phyloP scores from a whole-genome alignment of 2,113 vertebrate species.

The Jacana jacana region DNA sequence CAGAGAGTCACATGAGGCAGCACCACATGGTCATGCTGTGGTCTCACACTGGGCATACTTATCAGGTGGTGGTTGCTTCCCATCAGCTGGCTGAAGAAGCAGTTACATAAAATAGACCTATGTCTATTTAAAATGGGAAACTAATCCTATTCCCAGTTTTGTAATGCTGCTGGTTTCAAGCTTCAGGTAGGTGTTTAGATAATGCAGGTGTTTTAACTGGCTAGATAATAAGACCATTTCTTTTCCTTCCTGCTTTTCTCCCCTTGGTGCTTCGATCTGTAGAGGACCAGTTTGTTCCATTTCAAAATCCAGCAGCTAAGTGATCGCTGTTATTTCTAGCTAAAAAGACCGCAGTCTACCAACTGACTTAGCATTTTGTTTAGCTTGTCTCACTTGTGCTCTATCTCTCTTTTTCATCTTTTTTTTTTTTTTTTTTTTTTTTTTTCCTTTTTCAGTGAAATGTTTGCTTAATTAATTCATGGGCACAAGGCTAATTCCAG shows the following conservation, averaged over 20 bases:
- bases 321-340: not conserved
- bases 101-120: not conserved
- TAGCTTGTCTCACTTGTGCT: not conserved
- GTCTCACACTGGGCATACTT: not conserved
- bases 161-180: not conserved
- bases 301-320: not conserved
- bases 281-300: not conserved
- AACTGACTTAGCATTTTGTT: not conserved
- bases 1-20: accelerated
- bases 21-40: not conserved
- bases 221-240: not conserved
- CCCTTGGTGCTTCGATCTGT: not conserved
- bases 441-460: not conserved
- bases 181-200: not conserved
- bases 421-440: not conserved
- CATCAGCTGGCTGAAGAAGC: not conserved
- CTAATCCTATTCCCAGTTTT: not conserved
- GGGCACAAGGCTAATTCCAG: not conserved
- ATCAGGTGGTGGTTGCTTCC: not conserved
- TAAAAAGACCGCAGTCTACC: not conserved
- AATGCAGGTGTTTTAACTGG: not conserved
- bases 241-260: not conserved
- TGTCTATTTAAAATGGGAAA: not conserved
- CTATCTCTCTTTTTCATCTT: not conserved
- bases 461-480: not conserved